Evolutionary conservation across 2,113 vertebrate species (phyloP).

Genomic region (Myrmophylax atrothorax): DNA sequence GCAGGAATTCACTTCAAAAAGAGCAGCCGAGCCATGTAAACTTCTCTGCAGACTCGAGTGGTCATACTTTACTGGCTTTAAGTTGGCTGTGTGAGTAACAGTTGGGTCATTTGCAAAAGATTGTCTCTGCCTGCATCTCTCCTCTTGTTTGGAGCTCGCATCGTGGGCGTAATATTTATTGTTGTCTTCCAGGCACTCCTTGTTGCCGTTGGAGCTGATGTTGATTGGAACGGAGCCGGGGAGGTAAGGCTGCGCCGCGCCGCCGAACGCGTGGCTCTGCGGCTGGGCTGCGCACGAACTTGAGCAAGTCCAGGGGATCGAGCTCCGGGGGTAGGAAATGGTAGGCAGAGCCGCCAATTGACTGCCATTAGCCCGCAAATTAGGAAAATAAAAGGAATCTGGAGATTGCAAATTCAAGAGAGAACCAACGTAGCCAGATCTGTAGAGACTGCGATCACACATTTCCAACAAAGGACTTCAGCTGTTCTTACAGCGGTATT

Average conservation of each 20-base stretch:
- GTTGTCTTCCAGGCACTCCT: conserved; percentile 82
- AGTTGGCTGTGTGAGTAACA: conserved; percentile 65
- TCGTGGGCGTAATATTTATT: conserved; percentile 81
- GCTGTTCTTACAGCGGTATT: conserved; percentile 83
- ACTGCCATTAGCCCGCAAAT: conserved; percentile 88
- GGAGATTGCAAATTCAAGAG: conserved; percentile 88
- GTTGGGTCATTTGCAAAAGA: conserved; percentile 76
- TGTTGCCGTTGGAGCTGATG: conserved; percentile 80
- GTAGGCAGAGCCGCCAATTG: conserved; percentile 88
- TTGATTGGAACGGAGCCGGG: conserved; percentile 76
- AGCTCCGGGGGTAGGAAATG: conserved; percentile 87
- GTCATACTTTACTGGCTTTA: conserved; percentile 79
- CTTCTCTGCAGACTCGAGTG: conserved; percentile 79
- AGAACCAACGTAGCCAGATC: conserved; percentile 91
- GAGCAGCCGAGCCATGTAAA: conserved; percentile 74
- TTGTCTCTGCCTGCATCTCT: conserved; percentile 75
- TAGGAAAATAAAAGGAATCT: conserved; percentile 92
- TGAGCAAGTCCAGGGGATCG: conserved; percentile 88
- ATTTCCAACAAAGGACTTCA: conserved; percentile 90
- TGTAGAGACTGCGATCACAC: conserved; percentile 94
- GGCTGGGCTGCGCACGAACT: conserved; percentile 83
- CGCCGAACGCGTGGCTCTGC: conserved; percentile 82
- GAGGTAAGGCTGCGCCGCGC: conserved; percentile 84
- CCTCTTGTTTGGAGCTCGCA: conserved; percentile 76
- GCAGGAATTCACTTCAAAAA: conserved; percentile 77